Evolutionary conservation across 2,888 invertebrate species (phyloP), one percentile per base, ranked within the genome.

Genomic region (Stegana nigrithorax): DNA sequence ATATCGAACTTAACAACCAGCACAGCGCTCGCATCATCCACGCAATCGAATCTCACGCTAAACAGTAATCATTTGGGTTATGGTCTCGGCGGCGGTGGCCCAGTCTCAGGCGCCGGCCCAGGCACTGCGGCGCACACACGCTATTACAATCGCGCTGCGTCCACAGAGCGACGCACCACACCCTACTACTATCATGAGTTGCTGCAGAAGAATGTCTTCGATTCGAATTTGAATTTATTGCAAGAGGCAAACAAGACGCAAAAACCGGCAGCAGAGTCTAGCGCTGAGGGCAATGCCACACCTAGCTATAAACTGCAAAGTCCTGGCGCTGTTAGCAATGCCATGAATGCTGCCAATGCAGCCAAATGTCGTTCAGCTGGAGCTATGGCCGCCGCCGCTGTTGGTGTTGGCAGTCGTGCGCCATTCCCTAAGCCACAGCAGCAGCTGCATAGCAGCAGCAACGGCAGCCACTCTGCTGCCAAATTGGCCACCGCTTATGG

Each of bases 121-220:
- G 32, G 19, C 45, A 58, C 23, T 8, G 27, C 47, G 2, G 8
- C 8, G 27, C 10, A 27, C 10, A 44, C 44, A 32, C 78, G 78
- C 45, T 69, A 63, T 51, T 77, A 69, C 26, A 60, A 62, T 55
- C 69, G 69, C 21, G 17, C 68, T 39, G 67, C 65, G 36, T 67
- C 74, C 55, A 78, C 78, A 44, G 84, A 84, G 69, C 80, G 82
- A 0, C 84, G 84, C 47, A 81, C 81, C 53, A 84, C 83, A 59
- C 84, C 85, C 47, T 85, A 85, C 67, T 85, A 85, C 70, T 85
- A 85, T 67, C 83, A 85, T 64, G 85, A 85, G 65, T 71, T 85
- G 50, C 69, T 83, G 65, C 80, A 78, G 60, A 82, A 83, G 63
- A 74, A 83, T 8, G 78, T 84, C 45, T 85, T 85, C 63, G 84